A percentile compares a stretch with the other conserved stretches of the same genome.
Evolutionary conservation across 1,140 invertebrate genomes (phyloP).

Genomic region (Chironomus tepperi): DNA sequence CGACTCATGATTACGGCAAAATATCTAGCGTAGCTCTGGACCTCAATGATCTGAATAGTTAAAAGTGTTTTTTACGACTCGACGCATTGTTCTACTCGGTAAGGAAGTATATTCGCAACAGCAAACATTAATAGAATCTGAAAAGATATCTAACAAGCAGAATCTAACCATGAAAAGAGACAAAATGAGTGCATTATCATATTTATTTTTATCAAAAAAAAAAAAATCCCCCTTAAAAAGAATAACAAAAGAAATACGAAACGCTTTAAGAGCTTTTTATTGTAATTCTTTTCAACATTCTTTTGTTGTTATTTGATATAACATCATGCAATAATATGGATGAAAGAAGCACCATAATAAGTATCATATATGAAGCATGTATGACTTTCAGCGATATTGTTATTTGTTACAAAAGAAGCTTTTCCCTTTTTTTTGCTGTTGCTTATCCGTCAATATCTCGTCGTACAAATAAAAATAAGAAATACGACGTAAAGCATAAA

Average conservation of each 20-base stretch:
- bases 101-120: too few relatives aligned
- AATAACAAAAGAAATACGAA: background rate
- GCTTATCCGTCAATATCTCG: background rate
- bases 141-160: too few relatives aligned
- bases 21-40: too few relatives aligned
- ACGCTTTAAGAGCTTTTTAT: background rate
- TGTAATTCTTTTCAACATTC: background rate
- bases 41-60: too few relatives aligned
- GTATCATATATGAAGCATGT: conserved; percentile 1
- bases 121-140: too few relatives aligned
- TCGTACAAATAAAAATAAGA: background rate
- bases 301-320: background rate
- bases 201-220: too few relatives aligned
- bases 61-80: too few relatives aligned
- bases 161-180: too few relatives aligned
- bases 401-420: conserved; percentile 11
- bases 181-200: too few relatives aligned
- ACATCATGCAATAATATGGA: background rate
- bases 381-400: background rate
- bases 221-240: too few relatives aligned
- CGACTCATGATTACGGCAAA: too few relatives aligned
- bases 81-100: too few relatives aligned
- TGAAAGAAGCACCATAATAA: background rate
- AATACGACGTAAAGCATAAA: background rate
- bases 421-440: background rate